Base-by-base conservation (phyloP, 1,140 invertebrate species). In the Brachionus sp. region DNA sequence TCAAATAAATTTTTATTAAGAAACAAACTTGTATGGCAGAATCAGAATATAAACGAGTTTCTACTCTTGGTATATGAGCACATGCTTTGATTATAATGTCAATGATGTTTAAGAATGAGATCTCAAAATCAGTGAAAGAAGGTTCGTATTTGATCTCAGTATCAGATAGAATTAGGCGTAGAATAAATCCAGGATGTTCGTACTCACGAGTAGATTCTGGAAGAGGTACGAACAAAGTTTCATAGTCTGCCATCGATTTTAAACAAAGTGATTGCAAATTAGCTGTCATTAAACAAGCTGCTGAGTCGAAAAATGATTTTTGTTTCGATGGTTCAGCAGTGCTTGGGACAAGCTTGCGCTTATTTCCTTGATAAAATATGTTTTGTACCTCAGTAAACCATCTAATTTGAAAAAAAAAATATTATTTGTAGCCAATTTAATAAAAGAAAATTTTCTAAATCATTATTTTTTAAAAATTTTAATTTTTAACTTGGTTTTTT, bases 211-310 rank as follows among this genome's bases (percentile, higher is more conserved):
- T 75, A 23, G 82, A 75, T 25, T 95, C 94, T 85, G 91, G 91
- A 85, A 92, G 91, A 86, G 94, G 92, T 64, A 91, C 90, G 13
- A 96, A 90, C 85, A 93, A 94, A 80, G 94, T 89, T 4, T 93
- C 92, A 86, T 92, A 96, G 83, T 94, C 93, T 64, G 91, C 88
- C 82, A 95, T 91, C 10, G 94, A 95, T 84, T 92, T 91, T n/a
- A 95, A 88, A 84, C 93, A 93, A 35, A 95, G 87, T 33, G 91
- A 91, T 87, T 95, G 93, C 25, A 96, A 88, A 85, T 95, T 93
- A 84, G 92, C 92, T 5, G 94, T 93, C 95, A 96, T 96, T 19
- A 96, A 89, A 16, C 92, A 92, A 5, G 93, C 92, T 1, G 95
- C 91, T 85, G 93, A 94, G 86, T 95, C 93, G 86, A 93, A 95